Evolutionary conservation across 2,113 vertebrate genomes (phyloP), one percentile per base, ranked within the genome.

Genomic region (Dascyllus trimaculatus): DNA sequence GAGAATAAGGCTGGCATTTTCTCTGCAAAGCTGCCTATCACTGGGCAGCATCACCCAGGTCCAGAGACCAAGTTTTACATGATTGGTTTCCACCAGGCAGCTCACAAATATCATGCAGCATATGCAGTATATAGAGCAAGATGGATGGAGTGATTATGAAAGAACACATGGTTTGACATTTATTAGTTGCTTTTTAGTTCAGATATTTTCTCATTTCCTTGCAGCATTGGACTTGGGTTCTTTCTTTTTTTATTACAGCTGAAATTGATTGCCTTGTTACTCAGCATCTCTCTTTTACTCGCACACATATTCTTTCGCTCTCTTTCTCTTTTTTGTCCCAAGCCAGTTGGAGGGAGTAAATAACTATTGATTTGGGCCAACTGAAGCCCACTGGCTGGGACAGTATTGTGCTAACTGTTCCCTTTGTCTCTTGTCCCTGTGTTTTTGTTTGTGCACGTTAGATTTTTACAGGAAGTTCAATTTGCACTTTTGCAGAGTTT

Each of bases 251-350:
- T 87, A 67, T 63, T 29, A 45, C 64, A 68, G 26, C 54, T 71
- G 49, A 75, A 91, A 92, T 90, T 84, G 82, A 93, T 93, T 92
- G 80, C 86, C 82, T 80, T 89, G 81, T 84, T 90, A 87, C 85
- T 82, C 81, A 75, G 80, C 74, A 86, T 91, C 84, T 87, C 61
- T 81, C 70, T 82, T 87, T 87, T 71, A 75, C 86, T 82, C 60
- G 65, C 75, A 71, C 63, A 84, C 54, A 60, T 73, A 66, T 72
- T 60, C 78, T 29, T 60, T 40, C 80, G 57, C 51, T 46, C 24
- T 11, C 53, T 26, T 66, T 82, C 57, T 62, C 45, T 40, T 73
- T n/a, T 81, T 58, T 72, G 67, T 89, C 71, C 81, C 82, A 60
- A 82, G 88, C 75, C 88, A 86, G 72, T 85, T 86, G 71, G 76